These are phyloP conservation scores for Mythimna impura DNA, from an alignment of 2,888 invertebrate species.

Conservation along the genomic window DNA sequence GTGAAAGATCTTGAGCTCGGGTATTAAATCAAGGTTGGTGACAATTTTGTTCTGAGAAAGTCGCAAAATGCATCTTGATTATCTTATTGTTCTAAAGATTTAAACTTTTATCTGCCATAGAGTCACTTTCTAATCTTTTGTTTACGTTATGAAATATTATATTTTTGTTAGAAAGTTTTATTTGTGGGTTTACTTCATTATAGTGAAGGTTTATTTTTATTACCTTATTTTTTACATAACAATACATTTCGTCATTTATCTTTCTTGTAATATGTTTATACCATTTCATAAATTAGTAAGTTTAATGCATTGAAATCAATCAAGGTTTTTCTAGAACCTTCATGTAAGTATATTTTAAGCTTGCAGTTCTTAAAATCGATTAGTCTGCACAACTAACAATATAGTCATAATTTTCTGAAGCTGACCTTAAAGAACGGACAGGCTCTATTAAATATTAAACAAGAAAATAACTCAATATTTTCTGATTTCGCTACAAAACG, in stretches of 20 bases:
- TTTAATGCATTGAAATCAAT: background rate
- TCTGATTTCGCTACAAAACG: slow-evolving; percentile 8
- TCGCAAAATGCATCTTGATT: slow-evolving; percentile 64
- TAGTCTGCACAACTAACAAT: slow-evolving; percentile 16
- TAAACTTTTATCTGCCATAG: slow-evolving; percentile 64
- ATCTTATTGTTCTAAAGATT: slow-evolving; percentile 68
- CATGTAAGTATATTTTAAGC: background rate
- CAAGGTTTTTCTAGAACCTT: slow-evolving; percentile 10
- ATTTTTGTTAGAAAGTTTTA: slow-evolving; percentile 57
- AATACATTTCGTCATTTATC: slow-evolving; percentile 8
- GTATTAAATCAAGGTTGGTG: slow-evolving; percentile 63
- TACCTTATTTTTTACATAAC: slow-evolving; percentile 29
- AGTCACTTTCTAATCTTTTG: slow-evolving; percentile 71
- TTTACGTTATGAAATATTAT: slow-evolving; percentile 58
- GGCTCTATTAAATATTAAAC: slow-evolving; percentile 35
- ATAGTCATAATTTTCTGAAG: slow-evolving; percentile 29
- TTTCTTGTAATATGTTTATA: background rate
- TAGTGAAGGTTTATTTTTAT: slow-evolving; percentile 24
- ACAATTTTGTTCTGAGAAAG: slow-evolving; percentile 71
- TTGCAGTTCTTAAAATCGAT: slow-evolving; percentile 6
- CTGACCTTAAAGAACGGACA: slow-evolving; percentile 13
- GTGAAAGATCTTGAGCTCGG: slow-evolving; percentile 53
- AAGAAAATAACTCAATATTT: slow-evolving; percentile 36
- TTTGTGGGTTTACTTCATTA: slow-evolving; percentile 32
- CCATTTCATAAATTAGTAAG: background rate